These are phyloP conservation scores for Entomyzon cyanotis DNA, from an alignment of 2,113 vertebrate genomes.

Conservation along the genomic window DNA sequence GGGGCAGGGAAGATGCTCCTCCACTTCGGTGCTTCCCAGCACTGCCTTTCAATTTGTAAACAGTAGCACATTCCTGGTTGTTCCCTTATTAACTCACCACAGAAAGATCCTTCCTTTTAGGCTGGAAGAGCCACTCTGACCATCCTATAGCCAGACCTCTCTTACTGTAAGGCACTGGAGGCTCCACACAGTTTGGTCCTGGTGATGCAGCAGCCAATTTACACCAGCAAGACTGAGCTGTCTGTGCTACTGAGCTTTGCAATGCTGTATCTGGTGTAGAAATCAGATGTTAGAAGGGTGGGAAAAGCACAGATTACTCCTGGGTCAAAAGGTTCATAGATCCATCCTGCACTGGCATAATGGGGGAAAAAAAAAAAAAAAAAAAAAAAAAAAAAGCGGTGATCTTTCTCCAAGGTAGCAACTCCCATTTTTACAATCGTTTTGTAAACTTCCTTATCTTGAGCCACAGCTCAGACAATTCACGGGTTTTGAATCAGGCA, in stretches of 20 bases:
- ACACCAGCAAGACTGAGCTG: background rate
- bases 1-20: background rate
- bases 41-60: background rate
- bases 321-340: background rate
- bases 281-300: background rate
- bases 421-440: background rate
- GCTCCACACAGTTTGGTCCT: background rate
- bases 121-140: background rate
- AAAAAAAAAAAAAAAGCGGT: background rate
- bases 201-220: background rate
- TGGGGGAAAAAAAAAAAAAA: background rate
- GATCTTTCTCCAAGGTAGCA: background rate
- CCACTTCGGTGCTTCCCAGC: background rate
- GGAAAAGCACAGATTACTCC: background rate
- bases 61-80: background rate
- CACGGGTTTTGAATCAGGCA: background rate
- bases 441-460: slow-evolving; percentile 30
- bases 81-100: background rate
- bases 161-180: background rate
- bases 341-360: background rate
- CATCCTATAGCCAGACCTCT: background rate
- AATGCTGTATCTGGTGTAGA: background rate
- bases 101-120: background rate
- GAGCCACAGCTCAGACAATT: background rate
- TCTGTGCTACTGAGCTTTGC: background rate